These are phyloP conservation scores for Drosophila atripex DNA, from an alignment of 2,888 invertebrate species.

Conservation along the genomic window DNA sequence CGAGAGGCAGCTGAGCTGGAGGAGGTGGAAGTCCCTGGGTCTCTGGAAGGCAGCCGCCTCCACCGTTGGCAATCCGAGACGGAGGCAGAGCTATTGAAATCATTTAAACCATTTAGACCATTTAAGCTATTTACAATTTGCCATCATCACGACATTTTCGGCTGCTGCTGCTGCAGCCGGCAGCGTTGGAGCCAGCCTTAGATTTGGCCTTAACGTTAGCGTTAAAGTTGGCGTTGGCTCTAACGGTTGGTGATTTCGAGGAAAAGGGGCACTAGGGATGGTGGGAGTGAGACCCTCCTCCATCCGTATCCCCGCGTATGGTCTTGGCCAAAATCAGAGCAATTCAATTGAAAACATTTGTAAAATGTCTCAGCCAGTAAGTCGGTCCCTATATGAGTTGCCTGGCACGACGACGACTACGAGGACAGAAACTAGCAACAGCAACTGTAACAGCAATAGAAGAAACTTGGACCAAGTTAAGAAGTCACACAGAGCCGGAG, in stretches of 20 bases:
- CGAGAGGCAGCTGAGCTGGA: constrained; percentile 12
- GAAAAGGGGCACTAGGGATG: constrained; percentile 1
- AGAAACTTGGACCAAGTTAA: constrained; percentile 51
- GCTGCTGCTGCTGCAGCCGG: constrained; percentile 55
- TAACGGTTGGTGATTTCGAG: constrained; percentile 48
- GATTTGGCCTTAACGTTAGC: constrained; percentile 45
- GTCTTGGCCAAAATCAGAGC: constrained; percentile 76
- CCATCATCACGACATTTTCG: constrained; percentile 84
- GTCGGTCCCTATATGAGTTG: constrained; percentile 66
- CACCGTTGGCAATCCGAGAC: constrained; percentile 25
- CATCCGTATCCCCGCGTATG: not conserved
- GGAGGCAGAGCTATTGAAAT: constrained; percentile 69
- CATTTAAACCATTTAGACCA: constrained; percentile 81
- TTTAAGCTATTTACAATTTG: constrained; percentile 84
- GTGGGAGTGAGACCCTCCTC: constrained; percentile 15
- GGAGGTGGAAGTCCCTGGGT: not conserved
- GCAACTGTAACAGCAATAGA: constrained; percentile 33
- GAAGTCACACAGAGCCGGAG: constrained; percentile 58
- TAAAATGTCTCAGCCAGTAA: constrained; percentile 67
- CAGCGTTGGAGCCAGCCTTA: constrained; percentile 4
- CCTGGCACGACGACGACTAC: constrained; percentile 68
- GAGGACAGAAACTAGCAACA: constrained; percentile 20
- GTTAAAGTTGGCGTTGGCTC: constrained; percentile 69
- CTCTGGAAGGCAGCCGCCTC: constrained; percentile 12
- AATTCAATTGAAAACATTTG: constrained; percentile 80